A percentile compares a stretch with the other conserved stretches of the same genome.
Conservation (phyloP, 2,888 invertebrate species). For the Lycia hirtaria region DNA sequence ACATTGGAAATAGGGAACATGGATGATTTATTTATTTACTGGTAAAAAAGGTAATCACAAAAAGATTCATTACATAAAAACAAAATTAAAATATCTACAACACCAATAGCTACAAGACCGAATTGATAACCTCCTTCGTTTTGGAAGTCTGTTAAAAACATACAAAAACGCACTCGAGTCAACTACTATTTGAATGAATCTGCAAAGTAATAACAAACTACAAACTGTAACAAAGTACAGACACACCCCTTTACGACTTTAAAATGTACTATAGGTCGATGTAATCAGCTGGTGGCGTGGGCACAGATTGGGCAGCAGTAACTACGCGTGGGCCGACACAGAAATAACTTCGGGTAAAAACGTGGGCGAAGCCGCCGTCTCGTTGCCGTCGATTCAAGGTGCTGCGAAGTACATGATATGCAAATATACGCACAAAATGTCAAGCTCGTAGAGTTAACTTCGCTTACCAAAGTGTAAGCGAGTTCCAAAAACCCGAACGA, state of each 20-base stretch:
- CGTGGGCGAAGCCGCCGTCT: conserved; percentile 35
- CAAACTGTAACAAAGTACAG: neutral
- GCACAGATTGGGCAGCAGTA: conserved; percentile 10
- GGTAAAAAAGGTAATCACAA: no score
- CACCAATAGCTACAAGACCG: no score
- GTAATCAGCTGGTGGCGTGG: conserved; percentile 43
- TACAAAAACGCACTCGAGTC: no score
- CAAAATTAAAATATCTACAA: no score
- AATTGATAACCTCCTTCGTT: no score
- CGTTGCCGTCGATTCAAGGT: conserved; percentile 35
- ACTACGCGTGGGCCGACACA: conserved; percentile 40
- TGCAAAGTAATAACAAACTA: neutral
- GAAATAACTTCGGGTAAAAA: conserved; percentile 40
- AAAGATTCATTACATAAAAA: no score
- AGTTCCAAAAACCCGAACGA: no score
- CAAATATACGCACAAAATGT: conserved; percentile 21
- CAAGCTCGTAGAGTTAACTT: neutral
- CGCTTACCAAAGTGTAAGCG: neutral
- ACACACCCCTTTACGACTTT: conserved; percentile 18
- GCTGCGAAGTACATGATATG: conserved; percentile 22
- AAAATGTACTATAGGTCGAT: conserved; percentile 12
- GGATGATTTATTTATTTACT: no score
- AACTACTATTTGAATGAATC: neutral
- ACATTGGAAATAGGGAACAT: no score
- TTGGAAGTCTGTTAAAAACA: no score